Evolutionary conservation across 2,888 invertebrate species (phyloP).

Genomic region (Morpho deidamia): DNA sequence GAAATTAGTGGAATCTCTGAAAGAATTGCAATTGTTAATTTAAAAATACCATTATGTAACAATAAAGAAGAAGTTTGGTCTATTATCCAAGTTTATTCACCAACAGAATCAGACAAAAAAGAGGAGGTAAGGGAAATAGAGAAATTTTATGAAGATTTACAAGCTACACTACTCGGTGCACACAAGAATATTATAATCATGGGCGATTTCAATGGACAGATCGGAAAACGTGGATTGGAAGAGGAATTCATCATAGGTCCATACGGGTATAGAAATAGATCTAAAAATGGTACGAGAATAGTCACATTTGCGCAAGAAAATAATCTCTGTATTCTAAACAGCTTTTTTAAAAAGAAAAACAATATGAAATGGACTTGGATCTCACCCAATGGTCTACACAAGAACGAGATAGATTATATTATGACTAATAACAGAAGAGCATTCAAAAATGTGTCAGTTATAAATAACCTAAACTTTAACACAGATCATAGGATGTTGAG

Average conservation of each 20-base stretch:
- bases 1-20: slow-evolving; percentile 26
- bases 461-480: too few species aligned
- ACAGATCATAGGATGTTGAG: too few species aligned
- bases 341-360: slow-evolving; percentile 8
- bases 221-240: slow-evolving; percentile 15
- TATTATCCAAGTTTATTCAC: slow-evolving; percentile 25
- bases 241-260: slow-evolving; percentile 21
- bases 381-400: too few species aligned
- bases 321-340: slow-evolving; percentile 14
- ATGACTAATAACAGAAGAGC: too few species aligned
- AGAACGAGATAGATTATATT: too few species aligned
- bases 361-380: slow-evolving; percentile 24
- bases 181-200: slow-evolving; percentile 21
- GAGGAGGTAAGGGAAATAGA: slow-evolving; percentile 17
- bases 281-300: slow-evolving; percentile 3
- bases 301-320: slow-evolving; percentile 18
- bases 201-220: slow-evolving; percentile 25
- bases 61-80: slow-evolving; percentile 17
- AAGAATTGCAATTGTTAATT: slow-evolving; percentile 22
- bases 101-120: slow-evolving; percentile 22
- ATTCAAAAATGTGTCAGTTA: too few species aligned
- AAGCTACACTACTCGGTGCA: slow-evolving; percentile 3
- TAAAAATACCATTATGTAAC: slow-evolving; percentile 6
- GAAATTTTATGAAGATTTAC: slow-evolving; percentile 6
- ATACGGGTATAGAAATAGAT: slow-evolving; percentile 16